phyloP scores from a whole-genome alignment of 2,113 vertebrate genomes.

The Phalacrocorax pelagicus region DNA sequence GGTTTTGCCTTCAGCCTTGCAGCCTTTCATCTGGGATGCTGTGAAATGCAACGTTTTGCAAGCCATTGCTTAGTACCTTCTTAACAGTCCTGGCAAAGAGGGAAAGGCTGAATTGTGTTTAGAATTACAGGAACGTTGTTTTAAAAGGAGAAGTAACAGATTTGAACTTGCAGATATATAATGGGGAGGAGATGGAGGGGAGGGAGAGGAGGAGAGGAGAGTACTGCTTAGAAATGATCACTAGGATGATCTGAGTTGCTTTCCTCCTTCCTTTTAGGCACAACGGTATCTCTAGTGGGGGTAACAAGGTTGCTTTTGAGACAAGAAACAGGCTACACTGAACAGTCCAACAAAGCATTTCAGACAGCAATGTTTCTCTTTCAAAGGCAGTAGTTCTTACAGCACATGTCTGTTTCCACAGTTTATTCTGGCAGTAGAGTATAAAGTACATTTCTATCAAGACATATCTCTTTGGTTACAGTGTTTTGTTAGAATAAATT shows the following conservation, averaged over 20 bases:
- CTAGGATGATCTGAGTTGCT: neutral
- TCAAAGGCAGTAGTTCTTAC: neutral
- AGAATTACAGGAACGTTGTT: conserved; percentile 32
- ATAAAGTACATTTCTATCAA: neutral
- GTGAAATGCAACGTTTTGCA: neutral
- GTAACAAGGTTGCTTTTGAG: neutral
- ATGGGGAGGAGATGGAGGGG: neutral
- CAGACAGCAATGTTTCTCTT: neutral
- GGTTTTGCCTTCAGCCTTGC: neutral
- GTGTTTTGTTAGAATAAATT: neutral
- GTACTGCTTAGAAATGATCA: conserved; percentile 28
- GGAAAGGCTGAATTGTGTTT: neutral
- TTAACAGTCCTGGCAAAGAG: neutral
- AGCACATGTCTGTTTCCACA: neutral
- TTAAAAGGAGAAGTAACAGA: conserved; percentile 20
- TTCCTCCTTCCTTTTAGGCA: neutral
- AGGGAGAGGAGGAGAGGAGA: conserved; percentile 1
- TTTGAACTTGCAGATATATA: neutral
- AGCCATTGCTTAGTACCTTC: neutral
- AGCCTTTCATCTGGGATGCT: neutral
- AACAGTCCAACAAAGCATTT: neutral
- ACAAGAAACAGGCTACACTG: neutral
- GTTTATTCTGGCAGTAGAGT: neutral
- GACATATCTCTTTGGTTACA: neutral
- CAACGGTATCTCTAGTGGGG: neutral